These are phyloP conservation scores for Stigmatopora argus DNA, from an alignment of 2,113 vertebrate species.

Conservation along the genomic window DNA sequence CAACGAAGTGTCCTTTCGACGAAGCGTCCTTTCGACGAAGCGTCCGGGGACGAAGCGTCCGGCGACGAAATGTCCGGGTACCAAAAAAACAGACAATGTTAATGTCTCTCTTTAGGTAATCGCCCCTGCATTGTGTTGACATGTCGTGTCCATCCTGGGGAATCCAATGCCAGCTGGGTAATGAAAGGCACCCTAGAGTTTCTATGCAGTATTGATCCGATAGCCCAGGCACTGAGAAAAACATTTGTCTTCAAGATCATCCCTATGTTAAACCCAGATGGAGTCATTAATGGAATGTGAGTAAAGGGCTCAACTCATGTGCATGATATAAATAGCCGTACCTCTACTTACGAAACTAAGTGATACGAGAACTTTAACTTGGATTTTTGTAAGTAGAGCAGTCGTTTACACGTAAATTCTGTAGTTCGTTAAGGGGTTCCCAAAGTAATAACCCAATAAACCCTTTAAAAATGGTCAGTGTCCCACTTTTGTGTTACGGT, in stretches of 20 bases:
- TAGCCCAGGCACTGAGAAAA: slow-evolving; percentile 80
- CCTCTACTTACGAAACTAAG: too few species aligned
- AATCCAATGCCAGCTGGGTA: slow-evolving; percentile 92
- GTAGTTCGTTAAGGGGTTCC: too few species aligned
- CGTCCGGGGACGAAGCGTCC: too few species aligned
- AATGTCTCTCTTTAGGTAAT: slow-evolving; percentile 59
- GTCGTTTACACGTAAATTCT: too few species aligned
- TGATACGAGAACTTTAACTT: too few species aligned
- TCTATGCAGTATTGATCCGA: slow-evolving; percentile 77
- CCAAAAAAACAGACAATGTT: background rate
- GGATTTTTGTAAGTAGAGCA: too few species aligned
- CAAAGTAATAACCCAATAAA: too few species aligned
- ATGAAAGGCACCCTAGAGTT: slow-evolving; percentile 93
- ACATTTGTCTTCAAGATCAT: slow-evolving; percentile 90
- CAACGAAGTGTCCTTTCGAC: too few species aligned
- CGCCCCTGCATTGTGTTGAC: slow-evolving; percentile 81
- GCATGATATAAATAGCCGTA: background rate
- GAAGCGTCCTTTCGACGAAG: too few species aligned
- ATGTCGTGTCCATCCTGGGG: slow-evolving; percentile 85
- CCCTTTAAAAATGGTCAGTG: too few species aligned
- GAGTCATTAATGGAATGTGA: slow-evolving; percentile 91
- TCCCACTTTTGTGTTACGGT: too few species aligned
- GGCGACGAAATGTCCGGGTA: too few species aligned
- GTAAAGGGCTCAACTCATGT: slow-evolving; percentile 36
- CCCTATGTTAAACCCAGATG: slow-evolving; percentile 93